Conservation (phyloP, 2,797 vertebrate genomes). For the Erethizon dorsatum region DNA sequence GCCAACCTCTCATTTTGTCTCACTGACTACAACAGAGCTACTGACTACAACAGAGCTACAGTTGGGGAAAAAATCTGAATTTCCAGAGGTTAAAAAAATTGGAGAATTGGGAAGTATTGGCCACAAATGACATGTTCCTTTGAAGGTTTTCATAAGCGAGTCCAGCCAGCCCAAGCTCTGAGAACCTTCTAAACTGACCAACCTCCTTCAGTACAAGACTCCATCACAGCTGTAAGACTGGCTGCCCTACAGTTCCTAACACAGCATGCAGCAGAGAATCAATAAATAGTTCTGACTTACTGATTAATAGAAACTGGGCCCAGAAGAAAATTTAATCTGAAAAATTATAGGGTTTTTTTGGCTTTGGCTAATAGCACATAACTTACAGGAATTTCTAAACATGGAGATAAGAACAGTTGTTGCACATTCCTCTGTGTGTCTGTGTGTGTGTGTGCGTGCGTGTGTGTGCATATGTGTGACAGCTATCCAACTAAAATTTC, state of each 20-base stretch:
- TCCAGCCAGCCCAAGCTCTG: background rate
- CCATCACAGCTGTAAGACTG: background rate
- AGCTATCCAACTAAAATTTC: constrained; percentile 29
- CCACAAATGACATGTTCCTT: background rate
- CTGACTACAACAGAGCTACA: background rate
- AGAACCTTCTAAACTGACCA: background rate
- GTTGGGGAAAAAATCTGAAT: background rate
- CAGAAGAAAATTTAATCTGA: background rate
- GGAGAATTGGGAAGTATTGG: background rate
- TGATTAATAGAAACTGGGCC: background rate
- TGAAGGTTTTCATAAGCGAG: background rate
- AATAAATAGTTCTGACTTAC: background rate
- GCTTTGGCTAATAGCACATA: background rate
- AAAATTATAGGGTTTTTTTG: background rate
- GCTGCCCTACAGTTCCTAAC: background rate
- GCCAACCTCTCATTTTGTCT: background rate
- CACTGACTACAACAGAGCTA: background rate
- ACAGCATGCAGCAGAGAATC: background rate
- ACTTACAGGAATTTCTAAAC: constrained; percentile 9
- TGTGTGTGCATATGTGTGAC: too few species aligned
- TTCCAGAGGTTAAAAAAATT: constrained; percentile 1
- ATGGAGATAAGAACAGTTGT: background rate
- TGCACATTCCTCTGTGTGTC: constrained; percentile 19
- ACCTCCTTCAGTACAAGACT: background rate
- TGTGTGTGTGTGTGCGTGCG: too few species aligned